A percentile compares a stretch with the other conserved stretches of the same genome.
phyloP scores from a whole-genome alignment of 2,113 vertebrate species.

The Orientallactaga bullata region DNA sequence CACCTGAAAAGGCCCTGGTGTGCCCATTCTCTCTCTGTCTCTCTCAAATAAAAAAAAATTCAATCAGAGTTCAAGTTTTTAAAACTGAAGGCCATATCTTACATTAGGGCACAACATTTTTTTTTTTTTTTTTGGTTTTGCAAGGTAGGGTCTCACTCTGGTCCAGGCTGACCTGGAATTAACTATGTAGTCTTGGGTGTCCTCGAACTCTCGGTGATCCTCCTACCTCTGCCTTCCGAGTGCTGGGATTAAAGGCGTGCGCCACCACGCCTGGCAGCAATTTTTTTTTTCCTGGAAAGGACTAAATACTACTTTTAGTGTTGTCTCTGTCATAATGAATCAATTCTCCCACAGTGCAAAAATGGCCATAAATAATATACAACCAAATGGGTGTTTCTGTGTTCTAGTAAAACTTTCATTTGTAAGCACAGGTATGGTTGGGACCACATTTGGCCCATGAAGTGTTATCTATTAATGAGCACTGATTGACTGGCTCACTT shows the following conservation, averaged over 20 bases:
- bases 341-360: neutral
- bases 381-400: neutral
- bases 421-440: neutral
- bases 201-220: no score
- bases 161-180: no score
- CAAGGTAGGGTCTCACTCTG: no score
- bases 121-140: no score
- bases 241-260: no score
- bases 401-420: conserved; percentile 34
- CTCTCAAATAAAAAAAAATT: no score
- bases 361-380: neutral
- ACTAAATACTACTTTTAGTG: neutral
- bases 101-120: neutral
- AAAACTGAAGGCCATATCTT: conserved; percentile 9
- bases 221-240: no score
- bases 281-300: no score
- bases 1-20: no score
- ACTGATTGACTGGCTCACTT: neutral
- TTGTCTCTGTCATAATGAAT: neutral
- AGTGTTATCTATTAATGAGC: neutral
- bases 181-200: no score
- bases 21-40: no score
- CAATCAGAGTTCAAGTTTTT: neutral
- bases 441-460: neutral
- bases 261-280: no score